Percentiles rank a stretch among this genome's conserved stretches.
Conservation (phyloP, 2,113 vertebrate genomes). For the Gasterosteus aculeatus region DNA sequence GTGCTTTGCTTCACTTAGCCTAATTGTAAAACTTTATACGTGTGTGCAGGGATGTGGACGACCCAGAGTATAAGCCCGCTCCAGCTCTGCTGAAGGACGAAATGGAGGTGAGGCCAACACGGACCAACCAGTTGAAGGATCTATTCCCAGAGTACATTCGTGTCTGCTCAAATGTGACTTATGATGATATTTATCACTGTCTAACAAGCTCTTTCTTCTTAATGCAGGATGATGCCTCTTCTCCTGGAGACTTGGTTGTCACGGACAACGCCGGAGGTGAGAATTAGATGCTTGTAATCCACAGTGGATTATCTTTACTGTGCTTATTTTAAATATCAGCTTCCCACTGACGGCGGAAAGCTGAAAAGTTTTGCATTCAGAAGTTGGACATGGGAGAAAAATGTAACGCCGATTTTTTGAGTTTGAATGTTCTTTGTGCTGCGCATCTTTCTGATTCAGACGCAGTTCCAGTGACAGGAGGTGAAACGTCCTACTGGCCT, state of each 20-base stretch:
- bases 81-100: slow-evolving; percentile 97
- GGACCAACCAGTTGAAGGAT: neutral
- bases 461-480: slow-evolving; percentile 84
- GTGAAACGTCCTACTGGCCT: slow-evolving; percentile 91
- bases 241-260: slow-evolving; percentile 94
- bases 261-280: slow-evolving; percentile 88
- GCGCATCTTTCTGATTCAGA: slow-evolving; percentile 75
- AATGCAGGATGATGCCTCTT: slow-evolving; percentile 92
- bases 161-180: neutral
- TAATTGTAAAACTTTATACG: slow-evolving; percentile 45
- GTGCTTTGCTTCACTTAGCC: neutral
- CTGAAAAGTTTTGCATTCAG: neutral
- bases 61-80: slow-evolving; percentile 98
- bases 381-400: neutral
- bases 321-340: neutral
- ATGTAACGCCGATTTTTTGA: neutral
- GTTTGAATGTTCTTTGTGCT: slow-evolving; percentile 10
- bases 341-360: neutral
- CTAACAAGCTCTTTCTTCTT: slow-evolving; percentile 24
- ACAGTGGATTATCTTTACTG: slow-evolving; percentile 1
- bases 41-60: slow-evolving; percentile 89
- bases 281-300: slow-evolving; percentile 45
- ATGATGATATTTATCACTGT: neutral
- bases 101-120: slow-evolving; percentile 86
- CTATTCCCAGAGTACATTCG: neutral